These are phyloP conservation scores for Caenorhabditis sp. DNA, from an alignment of 2,888 invertebrate species.

Conservation along the genomic window DNA sequence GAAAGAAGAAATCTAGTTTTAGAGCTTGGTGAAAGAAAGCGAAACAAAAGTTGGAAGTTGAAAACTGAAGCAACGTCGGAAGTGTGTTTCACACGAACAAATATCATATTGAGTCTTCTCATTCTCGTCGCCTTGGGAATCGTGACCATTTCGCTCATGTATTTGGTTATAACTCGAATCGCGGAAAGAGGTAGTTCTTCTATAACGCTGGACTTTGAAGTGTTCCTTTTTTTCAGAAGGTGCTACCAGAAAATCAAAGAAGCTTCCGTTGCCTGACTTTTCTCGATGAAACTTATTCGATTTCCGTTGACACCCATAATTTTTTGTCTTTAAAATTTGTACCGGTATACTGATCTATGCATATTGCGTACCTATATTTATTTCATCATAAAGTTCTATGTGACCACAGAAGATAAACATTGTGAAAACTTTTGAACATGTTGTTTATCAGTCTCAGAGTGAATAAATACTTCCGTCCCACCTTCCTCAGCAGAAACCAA, in stretches of 20 bases:
- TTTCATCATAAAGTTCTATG: background rate
- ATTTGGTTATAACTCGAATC: constrained; percentile 39
- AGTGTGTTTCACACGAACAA: constrained; percentile 51
- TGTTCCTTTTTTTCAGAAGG: constrained; percentile 36
- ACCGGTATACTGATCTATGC: constrained; percentile 22
- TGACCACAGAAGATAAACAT: background rate
- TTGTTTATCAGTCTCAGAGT: background rate
- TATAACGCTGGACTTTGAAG: no score
- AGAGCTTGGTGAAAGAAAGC: constrained; percentile 14
- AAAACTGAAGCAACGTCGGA: background rate
- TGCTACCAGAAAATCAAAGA: constrained; percentile 1
- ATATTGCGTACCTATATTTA: background rate
- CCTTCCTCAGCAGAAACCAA: constrained; percentile 24
- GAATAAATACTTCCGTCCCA: background rate
- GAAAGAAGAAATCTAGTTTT: background rate
- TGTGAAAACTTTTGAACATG: constrained; percentile 14
- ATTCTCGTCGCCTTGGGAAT: constrained; percentile 47
- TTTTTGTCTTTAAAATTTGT: constrained; percentile 23
- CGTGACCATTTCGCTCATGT: constrained; percentile 41
- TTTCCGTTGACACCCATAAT: background rate
- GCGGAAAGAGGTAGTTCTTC: constrained; percentile 45
- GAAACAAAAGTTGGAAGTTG: background rate
- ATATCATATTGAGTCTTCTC: constrained; percentile 34
- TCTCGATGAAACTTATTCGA: constrained; percentile 11
- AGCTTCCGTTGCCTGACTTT: constrained; percentile 38